Evolutionary conservation across 2,888 invertebrate genomes (phyloP).

Genomic region (Lasioglossum pauxillum): DNA sequence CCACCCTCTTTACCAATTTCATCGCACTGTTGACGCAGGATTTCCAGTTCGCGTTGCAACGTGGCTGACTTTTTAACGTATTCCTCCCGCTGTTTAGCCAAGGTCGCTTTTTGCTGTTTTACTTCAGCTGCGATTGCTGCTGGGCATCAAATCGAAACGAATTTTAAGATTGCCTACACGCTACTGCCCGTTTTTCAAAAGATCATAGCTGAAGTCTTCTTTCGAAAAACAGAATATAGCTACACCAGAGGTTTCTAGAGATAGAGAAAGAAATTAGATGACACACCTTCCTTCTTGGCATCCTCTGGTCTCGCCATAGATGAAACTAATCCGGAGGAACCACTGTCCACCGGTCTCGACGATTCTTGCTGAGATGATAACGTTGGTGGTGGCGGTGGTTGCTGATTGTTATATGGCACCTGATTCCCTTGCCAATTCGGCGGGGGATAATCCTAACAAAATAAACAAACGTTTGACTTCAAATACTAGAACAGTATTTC

Average conservation of each 20-base stretch:
- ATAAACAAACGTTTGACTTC: constrained; percentile 63
- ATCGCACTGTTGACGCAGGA: constrained; percentile 91
- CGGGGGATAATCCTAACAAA: constrained; percentile 82
- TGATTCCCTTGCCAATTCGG: constrained; percentile 82
- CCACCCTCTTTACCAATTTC: constrained; percentile 91
- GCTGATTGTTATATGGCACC: constrained; percentile 81
- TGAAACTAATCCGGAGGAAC: constrained; percentile 70
- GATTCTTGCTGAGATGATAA: constrained; percentile 75
- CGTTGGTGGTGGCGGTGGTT: constrained; percentile 77
- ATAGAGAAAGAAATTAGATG: constrained; percentile 3
- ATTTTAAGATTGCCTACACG: constrained; percentile 29
- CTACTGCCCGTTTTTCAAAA: not conserved
- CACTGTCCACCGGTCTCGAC: constrained; percentile 74
- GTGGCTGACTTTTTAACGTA: constrained; percentile 91
- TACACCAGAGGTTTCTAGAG: not conserved
- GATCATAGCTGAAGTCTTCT: not conserved
- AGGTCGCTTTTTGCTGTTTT: constrained; percentile 92
- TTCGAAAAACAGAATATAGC: not conserved
- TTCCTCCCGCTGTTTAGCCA: constrained; percentile 92
- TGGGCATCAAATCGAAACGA: constrained; percentile 64
- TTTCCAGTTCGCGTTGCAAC: constrained; percentile 91
- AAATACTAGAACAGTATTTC: constrained; percentile 55
- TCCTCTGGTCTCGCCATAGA: constrained; percentile 80
- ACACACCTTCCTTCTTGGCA: constrained; percentile 83
- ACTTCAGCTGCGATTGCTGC: constrained; percentile 92